Evolutionary conservation across 1,140 invertebrate species (phyloP), one percentile per base, ranked within the genome.

Genomic region (Leptinotarsa undecemlineata): DNA sequence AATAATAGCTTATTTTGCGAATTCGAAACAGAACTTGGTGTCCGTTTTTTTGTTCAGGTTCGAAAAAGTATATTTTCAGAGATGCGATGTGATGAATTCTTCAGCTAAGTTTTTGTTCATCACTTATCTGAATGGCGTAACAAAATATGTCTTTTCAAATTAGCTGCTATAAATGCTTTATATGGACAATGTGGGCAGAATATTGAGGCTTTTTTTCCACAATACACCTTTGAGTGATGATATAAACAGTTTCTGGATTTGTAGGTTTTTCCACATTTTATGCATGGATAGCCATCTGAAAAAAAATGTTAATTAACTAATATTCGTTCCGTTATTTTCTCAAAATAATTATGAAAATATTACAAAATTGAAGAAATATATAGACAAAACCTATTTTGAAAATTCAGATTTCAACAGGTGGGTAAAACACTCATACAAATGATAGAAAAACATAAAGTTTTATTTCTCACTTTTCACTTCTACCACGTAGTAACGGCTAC

Each of bases 121-220:
- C 33, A 42, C 8, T 42, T 42, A 42, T 42, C 33, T 42, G 33
- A 42, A 42, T 42, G 33, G 33, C 33, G 33, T 42, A 42, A 42
- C 26, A 86, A 81, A 23, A 89, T 87, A 77, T 90, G 89, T 19
- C 87, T 80, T 20, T 88, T 79, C 82, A 88, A 88, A 73, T 89
- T 88, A 14, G 86, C 86, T 77, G 89, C 89, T 23, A 87, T 83
- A 69, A 89, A 89, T 79, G 87, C 87, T n/a, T 85, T 85, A 63
- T 89, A 88, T 0, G 86, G 85, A 85, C 93, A 94, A 79, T 92
- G 90, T 42, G 51, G 14, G 73, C 87, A 85, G 3, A 92, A 92
- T 77, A 93, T 94, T 21, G 92, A 90, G 2, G 91, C 91, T 70
- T 91, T 90, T 73, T 92, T 92, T 17, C 93, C 87, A 76, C 88